Conservation (phyloP, 2,888 invertebrate genomes). For the Caenorhabditis wallacei region DNA sequence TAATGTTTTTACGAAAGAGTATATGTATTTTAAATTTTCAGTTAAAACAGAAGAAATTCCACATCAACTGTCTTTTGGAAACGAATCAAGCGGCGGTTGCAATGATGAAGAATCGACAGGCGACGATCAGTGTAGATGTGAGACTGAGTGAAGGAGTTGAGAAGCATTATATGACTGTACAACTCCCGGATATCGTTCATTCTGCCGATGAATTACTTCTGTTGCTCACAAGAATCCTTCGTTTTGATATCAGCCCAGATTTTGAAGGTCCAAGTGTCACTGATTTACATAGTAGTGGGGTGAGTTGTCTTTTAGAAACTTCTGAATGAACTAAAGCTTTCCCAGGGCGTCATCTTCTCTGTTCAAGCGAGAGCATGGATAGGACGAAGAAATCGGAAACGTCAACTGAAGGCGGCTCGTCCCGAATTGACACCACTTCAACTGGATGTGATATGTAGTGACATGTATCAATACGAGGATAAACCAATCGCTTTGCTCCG, state of each 20-base stretch:
- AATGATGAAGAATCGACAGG: conserved; percentile 25
- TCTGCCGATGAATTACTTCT: conserved; percentile 34
- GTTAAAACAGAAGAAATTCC: conserved; percentile 55
- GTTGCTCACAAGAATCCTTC: conserved; percentile 36
- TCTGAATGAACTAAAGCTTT: neutral
- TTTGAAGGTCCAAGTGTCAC: conserved; percentile 40
- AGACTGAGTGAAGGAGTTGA: conserved; percentile 9
- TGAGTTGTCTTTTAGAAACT: neutral
- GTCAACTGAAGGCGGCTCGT: conserved; percentile 14
- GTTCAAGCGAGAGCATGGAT: conserved; percentile 46
- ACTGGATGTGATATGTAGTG: conserved; percentile 43
- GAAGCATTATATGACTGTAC: conserved; percentile 21
- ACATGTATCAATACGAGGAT: conserved; percentile 29
- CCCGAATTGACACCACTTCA: conserved; percentile 17
- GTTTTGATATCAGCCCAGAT: conserved; percentile 45
- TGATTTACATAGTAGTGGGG: conserved; percentile 33
- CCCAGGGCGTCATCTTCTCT: conserved; percentile 49
- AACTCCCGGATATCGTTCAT: conserved; percentile 36
- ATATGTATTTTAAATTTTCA: conserved; percentile 10
- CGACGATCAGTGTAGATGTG: conserved; percentile 10
- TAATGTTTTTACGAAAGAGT: neutral
- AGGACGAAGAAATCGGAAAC: conserved; percentile 49
- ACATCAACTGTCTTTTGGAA: conserved; percentile 9
- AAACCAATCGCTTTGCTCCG: conserved; percentile 35
- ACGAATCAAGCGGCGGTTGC: conserved; percentile 21